phyloP scores from a whole-genome alignment of 2,888 invertebrate genomes.

The Rotaria macrura region DNA sequence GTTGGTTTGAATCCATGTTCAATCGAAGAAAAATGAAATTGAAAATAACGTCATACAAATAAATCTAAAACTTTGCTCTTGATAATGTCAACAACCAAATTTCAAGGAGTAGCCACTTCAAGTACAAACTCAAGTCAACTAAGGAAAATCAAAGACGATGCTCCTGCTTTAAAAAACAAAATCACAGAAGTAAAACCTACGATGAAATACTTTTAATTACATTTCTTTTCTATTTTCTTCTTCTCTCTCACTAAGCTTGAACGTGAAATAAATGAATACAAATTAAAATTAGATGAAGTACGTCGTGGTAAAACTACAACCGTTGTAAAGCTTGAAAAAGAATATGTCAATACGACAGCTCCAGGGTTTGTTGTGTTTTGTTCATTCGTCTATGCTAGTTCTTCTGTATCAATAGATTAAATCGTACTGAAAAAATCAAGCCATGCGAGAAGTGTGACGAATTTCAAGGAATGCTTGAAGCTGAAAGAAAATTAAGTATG shows the following conservation, averaged over 20 bases:
- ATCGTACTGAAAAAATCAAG: not conserved
- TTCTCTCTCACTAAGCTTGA: conserved; percentile 20
- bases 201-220: no score
- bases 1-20: no score
- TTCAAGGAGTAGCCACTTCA: no score
- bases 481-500: not conserved
- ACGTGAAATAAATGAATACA: conserved; percentile 23
- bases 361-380: not conserved
- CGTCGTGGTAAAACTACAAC: conserved; percentile 27
- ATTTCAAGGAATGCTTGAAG: not conserved
- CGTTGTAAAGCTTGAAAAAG: conserved; percentile 28
- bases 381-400: not conserved
- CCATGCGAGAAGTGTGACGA: not conserved
- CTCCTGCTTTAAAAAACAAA: no score
- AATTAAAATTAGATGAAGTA: conserved; percentile 28
- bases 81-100: no score
- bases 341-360: conserved; percentile 25
- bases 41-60: no score
- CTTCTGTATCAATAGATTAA: not conserved
- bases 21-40: no score
- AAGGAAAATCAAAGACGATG: no score
- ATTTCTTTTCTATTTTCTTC: no score
- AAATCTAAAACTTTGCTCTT: no score
- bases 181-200: no score
- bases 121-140: no score